A percentile compares a stretch with the other conserved stretches of the same genome.
phyloP scores from a whole-genome alignment of 2,113 vertebrate genomes.

The Anguilla japonica region DNA sequence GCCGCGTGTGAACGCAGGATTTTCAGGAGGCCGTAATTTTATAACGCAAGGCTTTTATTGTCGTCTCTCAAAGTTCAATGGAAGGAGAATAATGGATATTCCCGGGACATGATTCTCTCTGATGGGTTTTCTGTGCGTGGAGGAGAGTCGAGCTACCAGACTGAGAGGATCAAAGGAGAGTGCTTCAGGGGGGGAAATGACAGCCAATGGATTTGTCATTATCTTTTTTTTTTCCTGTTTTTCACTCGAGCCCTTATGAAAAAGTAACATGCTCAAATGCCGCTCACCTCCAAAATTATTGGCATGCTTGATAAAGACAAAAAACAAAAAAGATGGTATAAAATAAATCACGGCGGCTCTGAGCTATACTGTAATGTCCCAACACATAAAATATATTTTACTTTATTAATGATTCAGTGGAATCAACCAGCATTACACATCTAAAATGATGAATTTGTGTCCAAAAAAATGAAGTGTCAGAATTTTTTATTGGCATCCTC shows the following conservation, averaged over 20 bases:
- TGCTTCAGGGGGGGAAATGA: neutral
- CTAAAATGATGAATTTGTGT: no score
- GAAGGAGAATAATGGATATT: slow-evolving; percentile 9
- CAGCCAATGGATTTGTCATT: slow-evolving; percentile 1
- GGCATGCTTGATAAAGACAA: no score
- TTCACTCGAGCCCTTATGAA: neutral
- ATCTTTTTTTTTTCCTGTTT: neutral
- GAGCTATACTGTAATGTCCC: no score
- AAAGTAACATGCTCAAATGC: neutral
- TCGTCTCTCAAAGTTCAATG: slow-evolving; percentile 16
- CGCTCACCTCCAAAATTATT: no score
- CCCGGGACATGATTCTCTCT: slow-evolving; percentile 4
- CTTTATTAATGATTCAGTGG: no score
- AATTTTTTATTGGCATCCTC: no score
- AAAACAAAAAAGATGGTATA: no score
- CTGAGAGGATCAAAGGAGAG: neutral
- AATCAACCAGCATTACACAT: no score
- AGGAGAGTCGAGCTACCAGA: neutral
- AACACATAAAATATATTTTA: no score
- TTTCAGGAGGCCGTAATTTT: slow-evolving; percentile 52
- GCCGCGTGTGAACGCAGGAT: slow-evolving; percentile 55
- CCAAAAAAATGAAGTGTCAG: no score
- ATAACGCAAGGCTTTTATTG: slow-evolving; percentile 14
- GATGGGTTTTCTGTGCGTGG: neutral
- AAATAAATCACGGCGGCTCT: no score